Conservation (phyloP, 2,888 invertebrate species). For the Andrena chrysosceles region DNA sequence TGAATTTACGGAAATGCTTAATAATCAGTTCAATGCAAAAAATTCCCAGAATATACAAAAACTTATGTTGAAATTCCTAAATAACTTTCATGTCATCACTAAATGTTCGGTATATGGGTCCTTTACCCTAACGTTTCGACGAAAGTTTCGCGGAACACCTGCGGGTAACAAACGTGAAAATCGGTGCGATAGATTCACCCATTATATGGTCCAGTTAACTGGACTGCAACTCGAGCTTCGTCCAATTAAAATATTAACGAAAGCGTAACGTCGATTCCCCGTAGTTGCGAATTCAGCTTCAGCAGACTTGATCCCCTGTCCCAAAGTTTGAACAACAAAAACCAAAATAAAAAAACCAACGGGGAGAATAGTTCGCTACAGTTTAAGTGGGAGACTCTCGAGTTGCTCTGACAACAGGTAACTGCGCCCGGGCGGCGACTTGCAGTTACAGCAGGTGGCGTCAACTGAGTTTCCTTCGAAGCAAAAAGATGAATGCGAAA, state of each 20-base stretch:
- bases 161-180: too few species aligned
- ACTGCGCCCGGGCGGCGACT: background rate
- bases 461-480: background rate
- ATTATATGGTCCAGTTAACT: background rate
- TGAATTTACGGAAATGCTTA: too few species aligned
- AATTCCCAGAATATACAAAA: too few species aligned
- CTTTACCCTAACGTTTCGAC: background rate
- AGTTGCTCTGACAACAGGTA: constrained; percentile 15
- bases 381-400: constrained; percentile 3
- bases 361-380: background rate
- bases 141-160: background rate
- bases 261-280: background rate
- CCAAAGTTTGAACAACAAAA: background rate
- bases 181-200: too few species aligned
- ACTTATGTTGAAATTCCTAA: too few species aligned
- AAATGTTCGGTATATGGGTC: too few species aligned
- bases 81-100: too few species aligned
- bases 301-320: background rate
- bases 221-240: too few species aligned
- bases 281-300: too few species aligned
- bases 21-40: too few species aligned
- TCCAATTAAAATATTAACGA: background rate
- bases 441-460: background rate
- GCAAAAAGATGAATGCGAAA: constrained; percentile 2
- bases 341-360: background rate